Percentiles rank a stretch among this genome's conserved stretches.
phyloP scores from a whole-genome alignment of 2,797 vertebrate species.

The Harpagifer antarcticus region DNA sequence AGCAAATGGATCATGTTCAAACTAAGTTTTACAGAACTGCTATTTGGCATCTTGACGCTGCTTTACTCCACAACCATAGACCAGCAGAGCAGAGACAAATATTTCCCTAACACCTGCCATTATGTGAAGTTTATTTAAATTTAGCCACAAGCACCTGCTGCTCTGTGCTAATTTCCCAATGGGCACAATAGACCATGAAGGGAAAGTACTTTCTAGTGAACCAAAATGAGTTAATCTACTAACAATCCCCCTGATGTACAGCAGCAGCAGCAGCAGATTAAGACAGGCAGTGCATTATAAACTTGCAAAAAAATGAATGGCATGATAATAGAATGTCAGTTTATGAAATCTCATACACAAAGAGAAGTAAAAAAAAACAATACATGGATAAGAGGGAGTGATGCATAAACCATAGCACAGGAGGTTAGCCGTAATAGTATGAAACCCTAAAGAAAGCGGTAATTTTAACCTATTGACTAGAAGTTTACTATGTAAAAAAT shows the following conservation, averaged over 20 bases:
- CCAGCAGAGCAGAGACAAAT: slow-evolving; percentile 1
- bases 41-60: background rate
- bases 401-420: background rate
- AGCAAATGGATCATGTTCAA: slow-evolving; percentile 11
- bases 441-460: background rate
- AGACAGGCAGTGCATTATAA: background rate
- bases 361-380: background rate
- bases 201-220: background rate
- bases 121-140: background rate
- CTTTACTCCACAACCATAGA: background rate
- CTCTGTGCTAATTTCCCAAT: background rate
- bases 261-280: background rate
- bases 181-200: background rate
- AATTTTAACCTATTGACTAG: background rate
- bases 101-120: background rate
- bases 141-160: background rate
- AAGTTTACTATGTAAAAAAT: background rate
- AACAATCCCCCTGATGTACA: too few species aligned
- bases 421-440: background rate
- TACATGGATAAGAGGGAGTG: background rate
- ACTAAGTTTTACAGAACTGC: background rate
- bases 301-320: background rate
- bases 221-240: background rate
- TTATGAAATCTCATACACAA: slow-evolving; percentile 7
- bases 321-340: background rate